Evolutionary conservation across 2,888 invertebrate species (phyloP).

Genomic region (Pristionchus fissidentatus): DNA sequence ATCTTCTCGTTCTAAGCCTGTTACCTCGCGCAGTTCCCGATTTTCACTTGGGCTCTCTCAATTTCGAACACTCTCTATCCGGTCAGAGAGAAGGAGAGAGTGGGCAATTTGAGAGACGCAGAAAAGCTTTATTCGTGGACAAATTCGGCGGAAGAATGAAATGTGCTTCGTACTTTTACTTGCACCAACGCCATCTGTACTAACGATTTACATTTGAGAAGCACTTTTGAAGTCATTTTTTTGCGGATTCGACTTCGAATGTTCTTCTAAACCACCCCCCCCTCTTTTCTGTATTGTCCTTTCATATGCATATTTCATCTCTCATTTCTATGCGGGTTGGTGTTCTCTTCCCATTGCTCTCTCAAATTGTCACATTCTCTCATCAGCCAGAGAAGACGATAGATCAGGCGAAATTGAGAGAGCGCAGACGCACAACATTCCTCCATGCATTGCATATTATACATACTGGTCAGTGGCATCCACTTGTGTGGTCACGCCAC

Average conservation of each 20-base stretch:
- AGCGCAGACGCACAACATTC: slow-evolving; percentile 14
- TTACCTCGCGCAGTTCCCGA: no score
- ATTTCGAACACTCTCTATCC: neutral
- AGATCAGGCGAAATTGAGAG: neutral
- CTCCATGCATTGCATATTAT: slow-evolving; percentile 34
- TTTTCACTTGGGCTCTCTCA: neutral
- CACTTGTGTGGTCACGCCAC: slow-evolving; percentile 32
- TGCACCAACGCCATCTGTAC: neutral
- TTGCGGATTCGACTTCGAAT: neutral
- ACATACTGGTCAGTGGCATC: neutral
- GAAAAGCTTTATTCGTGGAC: no score
- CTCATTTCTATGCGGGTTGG: slow-evolving; percentile 38
- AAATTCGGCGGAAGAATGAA: no score
- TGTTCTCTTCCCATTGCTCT: neutral
- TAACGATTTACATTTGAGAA: neutral
- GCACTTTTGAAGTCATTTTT: slow-evolving; percentile 29
- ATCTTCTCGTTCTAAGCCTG: slow-evolving; percentile 17
- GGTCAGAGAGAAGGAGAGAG: neutral
- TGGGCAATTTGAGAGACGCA: neutral
- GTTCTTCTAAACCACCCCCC: slow-evolving; percentile 10
- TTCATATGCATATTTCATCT: slow-evolving; percentile 38
- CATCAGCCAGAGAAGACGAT: neutral
- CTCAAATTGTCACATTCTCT: neutral
- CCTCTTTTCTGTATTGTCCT: neutral
- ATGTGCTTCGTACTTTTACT: no score